A percentile compares a stretch with the other conserved stretches of the same genome.
Conservation (phyloP, 2,888 invertebrate species). For the Acholoe squamosa region DNA sequence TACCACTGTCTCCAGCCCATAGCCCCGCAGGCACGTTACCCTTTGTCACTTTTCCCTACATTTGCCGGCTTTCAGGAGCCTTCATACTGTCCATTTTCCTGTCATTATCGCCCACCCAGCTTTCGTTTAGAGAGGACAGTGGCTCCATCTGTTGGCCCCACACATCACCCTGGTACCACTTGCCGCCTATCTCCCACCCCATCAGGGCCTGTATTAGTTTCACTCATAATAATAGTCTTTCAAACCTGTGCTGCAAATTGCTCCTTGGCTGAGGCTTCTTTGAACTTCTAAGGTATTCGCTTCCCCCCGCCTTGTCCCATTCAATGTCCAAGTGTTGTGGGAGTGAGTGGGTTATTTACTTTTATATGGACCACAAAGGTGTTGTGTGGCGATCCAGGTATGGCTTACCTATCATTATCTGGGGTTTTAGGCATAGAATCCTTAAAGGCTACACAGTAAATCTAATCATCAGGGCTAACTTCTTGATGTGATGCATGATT, state of each 20-base stretch:
- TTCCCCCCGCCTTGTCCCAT: not conserved
- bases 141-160: not conserved
- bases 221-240: slow-evolving; percentile 35
- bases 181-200: not conserved
- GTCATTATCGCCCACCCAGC: slow-evolving; percentile 37
- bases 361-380: not conserved
- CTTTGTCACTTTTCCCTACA: slow-evolving; percentile 50
- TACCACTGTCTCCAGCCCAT: not conserved
- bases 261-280: slow-evolving; percentile 12
- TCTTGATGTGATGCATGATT: too few species aligned
- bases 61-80: not conserved
- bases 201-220: not conserved
- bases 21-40: not conserved
- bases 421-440: not conserved
- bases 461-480: too few species aligned
- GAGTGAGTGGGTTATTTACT: slow-evolving; percentile 7
- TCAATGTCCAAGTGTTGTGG: not conserved
- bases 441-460: too few species aligned
- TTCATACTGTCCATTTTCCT: slow-evolving; percentile 29
- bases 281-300: not conserved
- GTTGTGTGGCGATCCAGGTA: not conserved
- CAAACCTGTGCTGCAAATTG: slow-evolving; percentile 20
- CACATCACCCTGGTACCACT: slow-evolving; percentile 17
- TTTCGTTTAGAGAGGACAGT: not conserved
- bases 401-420: slow-evolving; percentile 9